phyloP scores from a whole-genome alignment of 2,797 vertebrate species.

The Podarcis lilfordi region DNA sequence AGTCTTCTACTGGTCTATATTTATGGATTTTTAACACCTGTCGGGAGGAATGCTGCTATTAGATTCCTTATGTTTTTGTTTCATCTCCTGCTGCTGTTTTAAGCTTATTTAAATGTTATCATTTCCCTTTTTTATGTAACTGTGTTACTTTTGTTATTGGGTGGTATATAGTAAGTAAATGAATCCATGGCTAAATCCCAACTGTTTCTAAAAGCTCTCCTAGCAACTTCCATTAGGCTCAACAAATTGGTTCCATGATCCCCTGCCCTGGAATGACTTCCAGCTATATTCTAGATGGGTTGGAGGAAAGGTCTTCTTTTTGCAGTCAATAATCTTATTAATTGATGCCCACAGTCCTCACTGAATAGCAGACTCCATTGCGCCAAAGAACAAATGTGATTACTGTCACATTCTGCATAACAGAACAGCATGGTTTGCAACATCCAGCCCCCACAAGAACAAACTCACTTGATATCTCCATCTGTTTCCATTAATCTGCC shows the following conservation, averaged over 20 bases:
- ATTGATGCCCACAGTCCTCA: not conserved
- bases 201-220: not conserved
- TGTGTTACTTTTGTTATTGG: no score
- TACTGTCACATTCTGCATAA: not conserved
- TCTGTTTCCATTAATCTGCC: not conserved
- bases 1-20: no score
- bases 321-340: not conserved
- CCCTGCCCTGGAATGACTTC: not conserved
- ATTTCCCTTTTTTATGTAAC: no score
- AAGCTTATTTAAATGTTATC: no score
- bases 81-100: no score
- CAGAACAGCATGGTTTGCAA: constrained; percentile 1
- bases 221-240: not conserved
- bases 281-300: not conserved
- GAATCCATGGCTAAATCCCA: not conserved
- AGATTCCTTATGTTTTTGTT: no score
- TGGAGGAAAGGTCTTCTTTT: not conserved
- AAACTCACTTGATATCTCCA: not conserved
- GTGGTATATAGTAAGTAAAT: no score
- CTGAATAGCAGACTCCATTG: not conserved
- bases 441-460: not conserved
- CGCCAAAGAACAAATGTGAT: not conserved
- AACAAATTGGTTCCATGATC: not conserved
- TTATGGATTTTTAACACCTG: no score
- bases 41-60: no score